Evolutionary conservation across 2,797 vertebrate species (phyloP), one percentile per base, ranked within the genome.

Genomic region (Trichosurus vulpecula): DNA sequence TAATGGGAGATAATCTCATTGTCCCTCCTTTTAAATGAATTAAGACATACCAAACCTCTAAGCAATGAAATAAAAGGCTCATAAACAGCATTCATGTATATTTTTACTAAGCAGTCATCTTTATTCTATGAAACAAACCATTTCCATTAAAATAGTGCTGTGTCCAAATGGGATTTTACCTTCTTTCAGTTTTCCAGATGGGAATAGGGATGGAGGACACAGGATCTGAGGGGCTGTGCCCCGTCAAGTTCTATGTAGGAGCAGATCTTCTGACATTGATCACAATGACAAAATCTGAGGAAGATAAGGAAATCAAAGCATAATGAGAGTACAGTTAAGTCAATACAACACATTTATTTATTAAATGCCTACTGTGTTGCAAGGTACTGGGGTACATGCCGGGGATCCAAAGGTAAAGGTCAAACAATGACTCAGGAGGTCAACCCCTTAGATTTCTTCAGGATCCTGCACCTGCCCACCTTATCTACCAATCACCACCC

Each of bases 131-230:
- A 74, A 41, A 74, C 35, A n/a, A 14, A 74, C 35, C 35, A 74
- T 74, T 61, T 55, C 31, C 30, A 74, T 57, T 74, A 93, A 93
- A 55, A 94, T 56, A 51, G 25, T 81, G 74, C 29, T 93, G 52
- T 16, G 81, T 1, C n/a, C 93, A 92, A 94, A 92, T 41, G 58
- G 47, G 22, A 90, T 92, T 93, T 96, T n/a, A 94, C 93, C 90
- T 27, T 90, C 52, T 52, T 54, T 95, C n/a, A 27, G 9, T 91
- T 66, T 96, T 6, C 0, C 51, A 87, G 19, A 31, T 58, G 31
- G 31, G 53, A 92, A 54, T 52, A 54, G 58, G 74, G 41, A 87
- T 51, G 9, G 41, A 10, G 41, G 22, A 27, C 74, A 27, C 19
- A 53, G 90, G 41, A 92, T 52, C 14, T 57, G 54, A 90, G 90